phyloP scores from a whole-genome alignment of 2,113 vertebrate genomes.

The Opisthocomus hoazin region DNA sequence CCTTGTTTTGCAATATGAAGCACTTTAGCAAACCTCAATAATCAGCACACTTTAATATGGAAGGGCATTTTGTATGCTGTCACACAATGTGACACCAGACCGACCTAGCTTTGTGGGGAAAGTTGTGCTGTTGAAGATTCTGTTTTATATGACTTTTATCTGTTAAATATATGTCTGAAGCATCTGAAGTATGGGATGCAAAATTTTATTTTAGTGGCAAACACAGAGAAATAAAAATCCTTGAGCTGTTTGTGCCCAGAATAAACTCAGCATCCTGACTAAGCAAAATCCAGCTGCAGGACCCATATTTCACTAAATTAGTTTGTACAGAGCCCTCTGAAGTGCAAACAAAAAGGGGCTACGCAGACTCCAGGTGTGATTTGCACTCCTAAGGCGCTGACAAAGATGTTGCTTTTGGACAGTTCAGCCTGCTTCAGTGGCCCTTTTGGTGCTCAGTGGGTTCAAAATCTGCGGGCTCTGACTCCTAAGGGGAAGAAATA shows the following conservation, averaged over 20 bases:
- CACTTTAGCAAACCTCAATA: not conserved
- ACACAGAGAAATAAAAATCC: not conserved
- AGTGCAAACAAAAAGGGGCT: not conserved
- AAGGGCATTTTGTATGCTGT: not conserved
- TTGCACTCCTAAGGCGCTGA: not conserved
- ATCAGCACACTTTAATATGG: not conserved
- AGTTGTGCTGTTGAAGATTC: not conserved
- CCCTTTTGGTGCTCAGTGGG: rapidly evolving
- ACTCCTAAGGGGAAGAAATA: not conserved
- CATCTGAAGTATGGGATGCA: not conserved
- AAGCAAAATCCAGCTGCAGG: not conserved
- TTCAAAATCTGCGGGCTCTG: not conserved
- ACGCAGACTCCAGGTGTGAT: not conserved
- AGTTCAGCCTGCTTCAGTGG: not conserved
- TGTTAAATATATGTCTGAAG: not conserved
- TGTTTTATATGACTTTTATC: not conserved
- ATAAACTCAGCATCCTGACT: not conserved
- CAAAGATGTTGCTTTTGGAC: not conserved
- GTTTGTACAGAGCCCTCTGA: not conserved
- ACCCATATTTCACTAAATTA: not conserved
- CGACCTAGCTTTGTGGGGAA: not conserved
- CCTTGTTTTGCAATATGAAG: not conserved
- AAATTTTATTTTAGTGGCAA: not conserved
- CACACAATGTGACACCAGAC: not conserved
- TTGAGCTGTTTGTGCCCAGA: not conserved